Evolutionary conservation across 2,797 vertebrate genomes (phyloP).

Genomic region (Gorsachius magnificus): DNA sequence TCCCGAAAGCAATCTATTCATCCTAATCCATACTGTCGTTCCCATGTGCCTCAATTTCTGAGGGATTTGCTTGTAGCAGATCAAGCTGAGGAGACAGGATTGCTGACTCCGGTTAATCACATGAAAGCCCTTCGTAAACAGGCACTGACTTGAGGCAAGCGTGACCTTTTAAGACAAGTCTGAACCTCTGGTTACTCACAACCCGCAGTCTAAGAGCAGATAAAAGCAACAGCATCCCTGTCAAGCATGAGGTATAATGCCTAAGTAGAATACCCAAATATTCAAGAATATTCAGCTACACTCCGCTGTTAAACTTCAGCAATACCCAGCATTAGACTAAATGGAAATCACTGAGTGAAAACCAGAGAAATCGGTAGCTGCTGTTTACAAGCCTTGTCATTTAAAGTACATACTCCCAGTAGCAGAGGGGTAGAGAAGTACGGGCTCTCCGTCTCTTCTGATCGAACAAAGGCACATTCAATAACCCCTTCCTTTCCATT

Average conservation of each 20-base stretch:
- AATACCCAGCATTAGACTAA: background rate
- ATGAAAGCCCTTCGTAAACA: background rate
- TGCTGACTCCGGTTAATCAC: background rate
- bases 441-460: slow-evolving; percentile 91
- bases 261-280: background rate
- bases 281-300: background rate
- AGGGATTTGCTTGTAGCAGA: background rate
- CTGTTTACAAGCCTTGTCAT: background rate
- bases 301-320: background rate
- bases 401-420: slow-evolving; percentile 81
- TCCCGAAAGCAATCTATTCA: background rate
- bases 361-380: background rate
- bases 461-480: slow-evolving; percentile 91
- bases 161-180: background rate
- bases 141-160: background rate
- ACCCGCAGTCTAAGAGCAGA: background rate
- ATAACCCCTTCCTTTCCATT: slow-evolving; percentile 95
- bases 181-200: background rate
- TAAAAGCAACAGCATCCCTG: background rate
- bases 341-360: background rate
- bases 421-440: slow-evolving; percentile 97
- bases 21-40: background rate
- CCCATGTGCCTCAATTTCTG: background rate
- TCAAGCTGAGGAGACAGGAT: background rate
- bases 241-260: background rate